Evolutionary conservation across 2,888 invertebrate genomes (phyloP).

Genomic region (Clanis bilineata): DNA sequence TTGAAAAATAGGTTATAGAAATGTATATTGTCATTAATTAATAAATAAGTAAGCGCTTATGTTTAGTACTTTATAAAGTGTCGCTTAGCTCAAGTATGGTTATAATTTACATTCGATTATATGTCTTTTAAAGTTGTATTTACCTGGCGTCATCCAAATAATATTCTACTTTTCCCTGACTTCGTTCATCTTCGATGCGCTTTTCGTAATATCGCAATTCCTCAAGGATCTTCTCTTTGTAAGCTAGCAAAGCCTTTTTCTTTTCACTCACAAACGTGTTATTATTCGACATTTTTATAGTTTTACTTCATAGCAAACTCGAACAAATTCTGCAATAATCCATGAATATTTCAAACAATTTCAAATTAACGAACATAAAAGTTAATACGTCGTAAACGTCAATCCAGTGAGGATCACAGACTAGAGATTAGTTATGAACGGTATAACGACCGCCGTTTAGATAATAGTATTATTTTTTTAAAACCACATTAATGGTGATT

Average conservation of each 20-base stretch:
- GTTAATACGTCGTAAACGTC: neutral
- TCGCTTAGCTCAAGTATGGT: no score
- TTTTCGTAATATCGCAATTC: constrained; percentile 56
- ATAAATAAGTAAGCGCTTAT: no score
- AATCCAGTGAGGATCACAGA: no score
- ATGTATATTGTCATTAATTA: no score
- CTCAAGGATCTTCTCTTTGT: constrained; percentile 51
- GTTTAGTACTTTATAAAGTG: no score
- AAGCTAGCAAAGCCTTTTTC: constrained; percentile 45
- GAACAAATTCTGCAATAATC: neutral
- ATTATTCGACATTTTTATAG: constrained; percentile 5
- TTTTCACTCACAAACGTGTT: constrained; percentile 26
- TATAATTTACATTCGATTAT: no score
- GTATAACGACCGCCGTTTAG: no score
- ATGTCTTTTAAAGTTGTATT: neutral
- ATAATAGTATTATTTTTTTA: no score
- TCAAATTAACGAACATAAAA: constrained; percentile 5
- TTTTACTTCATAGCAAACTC: neutral
- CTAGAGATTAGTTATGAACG: no score
- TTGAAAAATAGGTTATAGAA: no score
- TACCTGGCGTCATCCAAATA: constrained; percentile 5
- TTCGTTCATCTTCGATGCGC: constrained; percentile 47
- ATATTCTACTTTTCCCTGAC: constrained; percentile 1
- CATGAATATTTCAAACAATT: neutral
- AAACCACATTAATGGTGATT: no score